Percentiles rank a stretch among this genome's conserved stretches.
These are phyloP conservation scores for Larimichthys crocea DNA, from an alignment of 2,113 vertebrate species.

Conservation along the genomic window DNA sequence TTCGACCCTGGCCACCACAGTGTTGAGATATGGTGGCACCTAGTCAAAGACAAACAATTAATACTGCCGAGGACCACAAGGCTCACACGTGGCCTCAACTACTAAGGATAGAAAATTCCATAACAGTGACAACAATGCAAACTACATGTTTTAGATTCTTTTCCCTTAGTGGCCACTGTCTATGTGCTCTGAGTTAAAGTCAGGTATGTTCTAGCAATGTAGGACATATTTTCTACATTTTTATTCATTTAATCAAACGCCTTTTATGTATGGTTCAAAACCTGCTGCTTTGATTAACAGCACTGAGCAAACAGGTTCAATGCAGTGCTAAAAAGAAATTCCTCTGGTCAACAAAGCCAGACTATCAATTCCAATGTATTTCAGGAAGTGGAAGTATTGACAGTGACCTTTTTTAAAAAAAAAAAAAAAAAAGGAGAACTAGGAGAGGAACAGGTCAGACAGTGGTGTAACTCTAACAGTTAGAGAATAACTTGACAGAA, in stretches of 20 bases:
- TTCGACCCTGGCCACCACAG: no score
- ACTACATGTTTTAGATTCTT: conserved; percentile 48
- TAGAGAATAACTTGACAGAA: background rate
- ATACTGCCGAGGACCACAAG: no score
- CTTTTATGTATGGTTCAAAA: conserved; percentile 13
- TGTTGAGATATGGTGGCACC: no score
- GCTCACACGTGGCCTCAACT: no score
- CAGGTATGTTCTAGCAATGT: background rate
- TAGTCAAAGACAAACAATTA: no score
- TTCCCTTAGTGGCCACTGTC: background rate
- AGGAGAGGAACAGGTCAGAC: conserved; percentile 4
- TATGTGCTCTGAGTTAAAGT: conserved; percentile 9
- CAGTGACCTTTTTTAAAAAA: background rate
- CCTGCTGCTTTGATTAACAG: background rate
- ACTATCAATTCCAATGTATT: background rate
- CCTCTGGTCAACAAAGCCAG: background rate
- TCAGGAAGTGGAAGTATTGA: conserved; percentile 15
- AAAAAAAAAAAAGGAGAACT: conserved; percentile 30
- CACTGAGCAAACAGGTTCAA: background rate
- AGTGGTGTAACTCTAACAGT: background rate
- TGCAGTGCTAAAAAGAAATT: background rate
- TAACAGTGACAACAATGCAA: conserved; percentile 40
- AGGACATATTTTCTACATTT: background rate
- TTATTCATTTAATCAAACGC: background rate
- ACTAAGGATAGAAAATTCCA: no score